phyloP scores from a whole-genome alignment of 1,140 invertebrate species.

The Homarus americanus region DNA sequence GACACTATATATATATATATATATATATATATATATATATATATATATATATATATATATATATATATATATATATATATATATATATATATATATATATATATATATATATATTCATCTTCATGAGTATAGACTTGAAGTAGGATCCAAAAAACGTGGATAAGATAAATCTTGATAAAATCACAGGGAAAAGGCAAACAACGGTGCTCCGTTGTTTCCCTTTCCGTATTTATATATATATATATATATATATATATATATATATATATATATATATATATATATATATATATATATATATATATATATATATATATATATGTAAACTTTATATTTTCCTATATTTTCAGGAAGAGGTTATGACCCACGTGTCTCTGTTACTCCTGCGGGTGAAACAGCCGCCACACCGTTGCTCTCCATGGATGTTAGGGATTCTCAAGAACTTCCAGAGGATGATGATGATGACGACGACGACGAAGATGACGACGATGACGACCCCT shows the following conservation, averaged over 20 bases:
- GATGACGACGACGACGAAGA: conserved; percentile 47
- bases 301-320: not conserved
- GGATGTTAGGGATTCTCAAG: conserved; percentile 32
- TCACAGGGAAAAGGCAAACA: no score
- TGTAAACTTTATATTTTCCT: not conserved
- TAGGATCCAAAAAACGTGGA: no score
- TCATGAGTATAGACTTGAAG: no score
- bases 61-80: no score
- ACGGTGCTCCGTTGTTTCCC: no score
- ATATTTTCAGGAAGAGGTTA: not conserved
- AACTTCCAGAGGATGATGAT: conserved; percentile 26
- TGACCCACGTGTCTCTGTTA: not conserved
- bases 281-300: not conserved
- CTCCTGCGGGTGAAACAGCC: conserved; percentile 31
- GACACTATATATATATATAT: no score
- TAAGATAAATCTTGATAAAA: no score
- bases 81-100: no score
- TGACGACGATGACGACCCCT: conserved; percentile 57
- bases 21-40: no score
- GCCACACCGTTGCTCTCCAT: conserved; percentile 46
- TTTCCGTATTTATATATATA: no score
- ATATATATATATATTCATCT: no score
- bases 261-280: conserved; percentile 29
- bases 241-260: not conserved
- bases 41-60: no score